These are phyloP conservation scores for Lithophane ornitopus DNA, from an alignment of 2,888 invertebrate genomes.

Conservation along the genomic window DNA sequence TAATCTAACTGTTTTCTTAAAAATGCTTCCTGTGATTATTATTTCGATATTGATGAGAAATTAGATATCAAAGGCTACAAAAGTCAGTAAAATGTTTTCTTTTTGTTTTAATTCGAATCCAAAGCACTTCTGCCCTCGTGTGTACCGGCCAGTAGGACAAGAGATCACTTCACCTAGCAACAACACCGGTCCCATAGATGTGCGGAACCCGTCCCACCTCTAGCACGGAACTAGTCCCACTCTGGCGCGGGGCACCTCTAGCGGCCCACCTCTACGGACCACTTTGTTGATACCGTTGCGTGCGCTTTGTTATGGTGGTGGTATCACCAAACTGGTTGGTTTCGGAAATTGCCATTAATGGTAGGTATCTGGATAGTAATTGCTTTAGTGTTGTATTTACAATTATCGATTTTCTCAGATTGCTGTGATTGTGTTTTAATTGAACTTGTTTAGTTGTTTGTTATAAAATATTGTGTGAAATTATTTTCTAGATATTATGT, in stretches of 20 bases:
- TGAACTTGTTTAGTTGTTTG: slow-evolving; percentile 18
- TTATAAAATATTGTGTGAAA: slow-evolving; percentile 11
- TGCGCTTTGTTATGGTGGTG: slow-evolving; percentile 31
- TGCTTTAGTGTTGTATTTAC: slow-evolving; percentile 27
- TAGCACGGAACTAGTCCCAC: slow-evolving; percentile 51
- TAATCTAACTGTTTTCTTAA: neutral
- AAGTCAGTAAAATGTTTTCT: neutral
- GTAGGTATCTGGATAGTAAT: slow-evolving; percentile 24
- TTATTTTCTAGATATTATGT: neutral
- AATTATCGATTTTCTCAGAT: slow-evolving; percentile 45
- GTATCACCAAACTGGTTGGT: slow-evolving; percentile 30
- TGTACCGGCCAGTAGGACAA: slow-evolving; percentile 68
- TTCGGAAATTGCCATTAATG: slow-evolving; percentile 47
- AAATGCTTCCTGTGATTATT: neutral
- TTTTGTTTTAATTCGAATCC: neutral
- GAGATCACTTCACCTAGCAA: slow-evolving; percentile 69
- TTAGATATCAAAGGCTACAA: neutral
- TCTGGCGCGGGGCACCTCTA: slow-evolving; percentile 39
- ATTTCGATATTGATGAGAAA: neutral
- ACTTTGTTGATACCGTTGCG: slow-evolving; percentile 58
- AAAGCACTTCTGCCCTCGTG: slow-evolving; percentile 10
- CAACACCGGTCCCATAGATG: slow-evolving; percentile 62
- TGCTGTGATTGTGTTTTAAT: slow-evolving; percentile 25
- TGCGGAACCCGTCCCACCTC: slow-evolving; percentile 49
- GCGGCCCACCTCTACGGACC: slow-evolving; percentile 39